These are phyloP conservation scores for Bombycilla garrulus DNA, from an alignment of 2,113 vertebrate genomes.

Conservation along the genomic window DNA sequence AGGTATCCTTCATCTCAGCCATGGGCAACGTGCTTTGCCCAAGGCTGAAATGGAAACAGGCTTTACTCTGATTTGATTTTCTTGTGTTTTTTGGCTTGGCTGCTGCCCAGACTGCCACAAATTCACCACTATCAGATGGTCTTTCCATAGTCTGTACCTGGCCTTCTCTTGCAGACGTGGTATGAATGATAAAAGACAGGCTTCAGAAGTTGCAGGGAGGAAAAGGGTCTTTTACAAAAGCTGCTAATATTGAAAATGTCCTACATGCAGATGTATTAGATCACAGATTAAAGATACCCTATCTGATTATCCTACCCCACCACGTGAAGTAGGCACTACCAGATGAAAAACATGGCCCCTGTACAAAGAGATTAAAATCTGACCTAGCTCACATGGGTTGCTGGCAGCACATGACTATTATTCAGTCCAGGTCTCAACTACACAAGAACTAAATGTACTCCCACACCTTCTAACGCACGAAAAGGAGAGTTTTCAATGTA, in stretches of 20 bases:
- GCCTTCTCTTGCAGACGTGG: background rate
- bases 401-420: background rate
- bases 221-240: background rate
- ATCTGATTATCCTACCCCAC: background rate
- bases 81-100: background rate
- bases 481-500: background rate
- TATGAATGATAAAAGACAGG: background rate
- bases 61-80: background rate
- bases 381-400: background rate
- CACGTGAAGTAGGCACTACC: background rate
- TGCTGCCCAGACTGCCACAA: background rate
- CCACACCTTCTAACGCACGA: background rate
- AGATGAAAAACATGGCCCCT: background rate
- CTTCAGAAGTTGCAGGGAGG: background rate
- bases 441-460: background rate
- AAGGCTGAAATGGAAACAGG: background rate
- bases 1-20: background rate
- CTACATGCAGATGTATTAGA: background rate
- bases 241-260: background rate
- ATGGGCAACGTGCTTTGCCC: background rate
- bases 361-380: constrained; percentile 30
- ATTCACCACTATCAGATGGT: background rate
- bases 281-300: constrained; percentile 1
- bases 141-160: background rate
- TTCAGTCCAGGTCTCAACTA: background rate